Evolutionary conservation across 2,113 vertebrate species (phyloP), one percentile per base, ranked within the genome.

Genomic region (Corythornis vintsioides): DNA sequence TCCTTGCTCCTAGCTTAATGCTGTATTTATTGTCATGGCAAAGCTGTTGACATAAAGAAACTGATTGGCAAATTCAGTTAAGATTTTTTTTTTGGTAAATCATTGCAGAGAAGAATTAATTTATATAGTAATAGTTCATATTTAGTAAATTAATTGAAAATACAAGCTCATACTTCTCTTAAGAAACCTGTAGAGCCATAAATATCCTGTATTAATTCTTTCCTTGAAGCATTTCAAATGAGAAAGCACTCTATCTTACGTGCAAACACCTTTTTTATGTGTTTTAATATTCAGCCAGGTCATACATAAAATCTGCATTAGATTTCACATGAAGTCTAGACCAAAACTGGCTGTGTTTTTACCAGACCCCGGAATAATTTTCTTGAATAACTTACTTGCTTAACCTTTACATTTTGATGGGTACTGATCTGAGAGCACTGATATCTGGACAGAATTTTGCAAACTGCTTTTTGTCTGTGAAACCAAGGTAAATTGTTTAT

Each of bases 41-140:
- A 13, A 89, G 73, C 56, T 88, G 47, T 89, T 89, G 80, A 80
- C 67, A 91, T 43, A 67, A 73, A 60, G 66, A 76, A 89, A 92
- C 48, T 40, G 66, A 67, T 73, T 40, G 90, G 45, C 14, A 45
- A 22, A 59, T 87, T 94, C 63, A 77, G 15, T 74, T 87, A 56
- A 38, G 70, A 67, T 89, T 88, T 89, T 80, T 33, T 33, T 80
- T 91, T 94, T 84, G 90, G 53, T 59, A 52, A 60, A 71, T 82
- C 50, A 26, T 79, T 84, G 66, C 6, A 65, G 73, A 82, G 86
- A 42, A 52, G 20, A 66, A 65, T 84, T 75, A 38, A 26, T 76
- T 63, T 42, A 38, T 5, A 2, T 15, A 64, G 33, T 47, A 38
- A 31, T 69, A 52, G 18, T 66, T 63, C 6, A 29, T 88, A 63